A percentile compares a stretch with the other conserved stretches of the same genome.
These are phyloP conservation scores for Octopus sinensis DNA, from an alignment of 1,140 invertebrate genomes.

Conservation along the genomic window DNA sequence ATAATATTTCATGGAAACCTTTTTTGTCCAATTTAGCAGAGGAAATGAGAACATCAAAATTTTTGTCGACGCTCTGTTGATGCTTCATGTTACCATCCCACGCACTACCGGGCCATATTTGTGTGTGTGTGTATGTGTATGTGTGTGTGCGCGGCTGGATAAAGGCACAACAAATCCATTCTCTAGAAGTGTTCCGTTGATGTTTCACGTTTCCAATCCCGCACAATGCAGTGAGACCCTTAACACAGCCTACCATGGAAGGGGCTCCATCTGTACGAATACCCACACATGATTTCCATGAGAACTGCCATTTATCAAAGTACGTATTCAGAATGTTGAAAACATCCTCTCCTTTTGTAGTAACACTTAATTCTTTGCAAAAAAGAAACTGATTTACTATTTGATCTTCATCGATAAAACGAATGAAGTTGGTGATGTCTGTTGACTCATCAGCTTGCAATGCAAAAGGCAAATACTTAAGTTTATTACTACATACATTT, in stretches of 20 bases:
- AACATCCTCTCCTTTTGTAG: constrained; percentile 7
- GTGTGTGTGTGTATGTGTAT: too few species aligned
- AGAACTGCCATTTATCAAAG: neutral
- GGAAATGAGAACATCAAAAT: too few species aligned
- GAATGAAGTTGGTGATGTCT: constrained; percentile 6
- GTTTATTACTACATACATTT: constrained; percentile 14
- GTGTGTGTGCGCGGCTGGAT: too few species aligned
- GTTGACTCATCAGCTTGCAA: constrained; percentile 8
- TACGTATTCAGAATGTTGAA: constrained; percentile 9
- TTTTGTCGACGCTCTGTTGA: too few species aligned
- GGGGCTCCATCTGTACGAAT: neutral
- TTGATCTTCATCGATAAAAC: constrained; percentile 10
- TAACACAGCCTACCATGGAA: neutral
- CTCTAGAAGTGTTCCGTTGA: too few species aligned
- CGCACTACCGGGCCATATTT: too few species aligned
- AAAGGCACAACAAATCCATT: too few species aligned
- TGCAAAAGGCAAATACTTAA: neutral
- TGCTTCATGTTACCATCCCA: too few species aligned
- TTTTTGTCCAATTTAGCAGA: too few species aligned
- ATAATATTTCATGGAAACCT: too few species aligned
- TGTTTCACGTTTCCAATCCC: too few species aligned
- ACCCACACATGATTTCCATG: constrained; percentile 9
- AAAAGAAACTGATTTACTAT: constrained; percentile 12
- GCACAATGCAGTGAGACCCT: too few species aligned
- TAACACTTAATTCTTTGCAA: constrained; percentile 3